phyloP scores from a whole-genome alignment of 2,797 vertebrate species.

The Amblyopsis hoosieri region DNA sequence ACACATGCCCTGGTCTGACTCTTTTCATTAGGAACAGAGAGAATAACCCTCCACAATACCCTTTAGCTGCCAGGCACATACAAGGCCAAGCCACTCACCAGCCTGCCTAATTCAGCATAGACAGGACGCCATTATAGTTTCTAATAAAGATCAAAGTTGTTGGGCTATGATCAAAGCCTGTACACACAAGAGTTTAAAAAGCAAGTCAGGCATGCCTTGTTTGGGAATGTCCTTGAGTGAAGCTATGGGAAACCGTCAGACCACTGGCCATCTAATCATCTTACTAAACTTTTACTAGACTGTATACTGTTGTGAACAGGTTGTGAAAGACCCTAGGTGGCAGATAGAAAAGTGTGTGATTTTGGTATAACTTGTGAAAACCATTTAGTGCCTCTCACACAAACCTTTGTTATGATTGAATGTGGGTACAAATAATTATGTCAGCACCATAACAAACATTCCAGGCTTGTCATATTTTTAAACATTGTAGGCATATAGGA shows the following conservation, averaged over 20 bases:
- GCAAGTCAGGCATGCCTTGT: slow-evolving; percentile 18
- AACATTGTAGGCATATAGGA: neutral
- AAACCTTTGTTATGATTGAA: slow-evolving; percentile 56
- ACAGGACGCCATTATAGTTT: neutral
- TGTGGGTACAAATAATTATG: slow-evolving; percentile 33
- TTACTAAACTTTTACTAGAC: slow-evolving; percentile 1
- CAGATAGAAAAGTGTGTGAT: slow-evolving; percentile 5
- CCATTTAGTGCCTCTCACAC: slow-evolving; percentile 35
- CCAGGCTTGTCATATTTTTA: slow-evolving; percentile 5
- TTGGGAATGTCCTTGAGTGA: slow-evolving; percentile 11
- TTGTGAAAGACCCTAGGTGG: slow-evolving; percentile 16
- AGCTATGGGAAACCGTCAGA: neutral
- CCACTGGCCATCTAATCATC: neutral
- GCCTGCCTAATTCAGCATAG: slow-evolving; percentile 37
- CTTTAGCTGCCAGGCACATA: slow-evolving; percentile 36
- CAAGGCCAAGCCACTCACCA: slow-evolving; percentile 10
- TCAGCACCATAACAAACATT: slow-evolving; percentile 44
- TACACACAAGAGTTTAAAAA: slow-evolving; percentile 14
- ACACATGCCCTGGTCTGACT: slow-evolving; percentile 34
- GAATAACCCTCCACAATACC: slow-evolving; percentile 52
- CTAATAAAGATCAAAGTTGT: slow-evolving; percentile 16
- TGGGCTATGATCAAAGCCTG: neutral
- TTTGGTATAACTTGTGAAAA: slow-evolving; percentile 48
- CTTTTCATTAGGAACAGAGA: slow-evolving; percentile 51
- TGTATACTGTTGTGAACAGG: slow-evolving; percentile 4